phyloP scores from a whole-genome alignment of 2,797 vertebrate species.

The Monodelphis domestica region DNA sequence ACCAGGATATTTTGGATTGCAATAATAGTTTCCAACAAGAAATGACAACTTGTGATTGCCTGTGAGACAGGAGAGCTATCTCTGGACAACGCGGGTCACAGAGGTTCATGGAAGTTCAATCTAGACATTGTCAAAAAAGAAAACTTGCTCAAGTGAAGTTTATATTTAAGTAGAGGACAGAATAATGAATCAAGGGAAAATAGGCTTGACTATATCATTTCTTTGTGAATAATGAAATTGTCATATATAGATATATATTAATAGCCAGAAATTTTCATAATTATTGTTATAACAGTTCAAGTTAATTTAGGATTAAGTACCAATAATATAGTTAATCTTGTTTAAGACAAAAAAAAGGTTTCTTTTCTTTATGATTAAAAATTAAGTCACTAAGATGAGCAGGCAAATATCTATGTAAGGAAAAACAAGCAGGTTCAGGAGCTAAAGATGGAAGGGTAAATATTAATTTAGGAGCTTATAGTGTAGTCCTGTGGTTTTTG shows the following conservation, averaged over 20 bases:
- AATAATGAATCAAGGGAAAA: background rate
- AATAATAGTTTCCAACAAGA: background rate
- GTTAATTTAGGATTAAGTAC: background rate
- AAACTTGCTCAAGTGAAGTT: conserved; percentile 31
- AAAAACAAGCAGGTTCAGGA: background rate
- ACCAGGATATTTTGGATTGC: background rate
- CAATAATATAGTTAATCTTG: background rate
- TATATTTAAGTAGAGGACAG: conserved; percentile 25
- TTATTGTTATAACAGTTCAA: background rate
- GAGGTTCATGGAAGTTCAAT: conserved; percentile 1
- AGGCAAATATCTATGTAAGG: background rate
- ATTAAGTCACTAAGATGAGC: background rate
- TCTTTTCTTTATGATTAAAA: background rate
- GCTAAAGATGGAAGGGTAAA: background rate
- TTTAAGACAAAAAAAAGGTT: background rate
- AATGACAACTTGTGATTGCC: conserved; percentile 25
- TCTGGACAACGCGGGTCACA: background rate
- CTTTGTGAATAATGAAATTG: background rate
- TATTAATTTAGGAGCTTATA: background rate
- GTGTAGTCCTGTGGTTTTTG: background rate
- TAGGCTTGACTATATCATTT: background rate
- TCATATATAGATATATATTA: background rate
- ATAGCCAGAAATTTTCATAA: background rate
- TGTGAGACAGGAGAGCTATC: background rate
- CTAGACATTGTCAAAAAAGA: background rate